phyloP scores from a whole-genome alignment of 2,888 invertebrate genomes.

The Eucriotettix oculatus region DNA sequence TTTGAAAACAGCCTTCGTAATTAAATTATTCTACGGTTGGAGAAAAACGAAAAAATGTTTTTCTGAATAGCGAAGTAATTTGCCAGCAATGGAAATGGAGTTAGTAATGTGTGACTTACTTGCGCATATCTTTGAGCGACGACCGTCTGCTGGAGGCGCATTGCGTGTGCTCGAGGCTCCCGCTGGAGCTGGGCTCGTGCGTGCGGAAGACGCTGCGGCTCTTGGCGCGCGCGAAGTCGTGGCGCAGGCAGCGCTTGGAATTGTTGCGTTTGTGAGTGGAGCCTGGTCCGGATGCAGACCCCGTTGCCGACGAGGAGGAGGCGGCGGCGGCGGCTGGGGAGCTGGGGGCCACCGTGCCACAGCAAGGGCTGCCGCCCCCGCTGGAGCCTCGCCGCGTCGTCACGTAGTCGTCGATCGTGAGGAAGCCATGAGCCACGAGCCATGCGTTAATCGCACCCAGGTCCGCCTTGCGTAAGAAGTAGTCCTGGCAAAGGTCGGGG shows the following conservation, averaged over 20 bases:
- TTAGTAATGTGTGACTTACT: slow-evolving; percentile 17
- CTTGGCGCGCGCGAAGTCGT: slow-evolving; percentile 31
- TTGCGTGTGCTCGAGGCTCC: slow-evolving; percentile 6
- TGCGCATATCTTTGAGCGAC: slow-evolving; percentile 32
- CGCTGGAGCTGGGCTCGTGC: slow-evolving; percentile 18
- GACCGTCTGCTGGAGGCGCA: slow-evolving; percentile 22
- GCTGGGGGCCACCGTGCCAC: too few relatives aligned
- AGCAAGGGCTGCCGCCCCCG: too few relatives aligned
- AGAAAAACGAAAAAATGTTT: too few relatives aligned
- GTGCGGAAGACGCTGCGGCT: slow-evolving; percentile 29
- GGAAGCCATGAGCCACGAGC: slow-evolving; percentile 28
- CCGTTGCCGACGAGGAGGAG: not conserved
- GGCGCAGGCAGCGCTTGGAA: slow-evolving; percentile 30
- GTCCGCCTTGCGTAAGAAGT: slow-evolving; percentile 31
- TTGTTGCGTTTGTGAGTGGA: slow-evolving; percentile 20
- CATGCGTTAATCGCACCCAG: slow-evolving; percentile 28
- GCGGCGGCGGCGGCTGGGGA: not conserved
- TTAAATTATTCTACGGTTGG: too few relatives aligned
- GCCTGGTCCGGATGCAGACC: not conserved
- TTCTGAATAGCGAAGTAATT: too few relatives aligned
- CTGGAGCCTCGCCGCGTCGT: slow-evolving; percentile 8
- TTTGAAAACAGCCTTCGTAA: too few relatives aligned
- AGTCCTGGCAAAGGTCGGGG: slow-evolving; percentile 26
- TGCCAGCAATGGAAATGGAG: too few relatives aligned
- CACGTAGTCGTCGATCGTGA: slow-evolving; percentile 23